Evolutionary conservation across 2,797 vertebrate genomes (phyloP).

Genomic region (Synanceia verrucosa): DNA sequence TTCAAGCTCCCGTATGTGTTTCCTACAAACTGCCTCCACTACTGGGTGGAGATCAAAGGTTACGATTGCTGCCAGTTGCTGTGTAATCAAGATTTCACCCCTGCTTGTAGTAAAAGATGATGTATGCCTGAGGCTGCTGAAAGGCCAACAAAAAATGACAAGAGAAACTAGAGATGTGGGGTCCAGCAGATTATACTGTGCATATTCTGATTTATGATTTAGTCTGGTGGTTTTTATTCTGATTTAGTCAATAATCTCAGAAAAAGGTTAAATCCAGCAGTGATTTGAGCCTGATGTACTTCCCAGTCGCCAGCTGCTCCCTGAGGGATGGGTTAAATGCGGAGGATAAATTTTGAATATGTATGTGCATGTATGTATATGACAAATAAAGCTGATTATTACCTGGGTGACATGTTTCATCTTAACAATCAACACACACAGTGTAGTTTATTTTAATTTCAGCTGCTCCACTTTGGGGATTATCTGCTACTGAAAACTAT

Average conservation of each 20-base stretch:
- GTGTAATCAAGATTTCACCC: conserved; percentile 62
- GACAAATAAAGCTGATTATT: no score
- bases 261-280: background rate
- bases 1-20: conserved; percentile 57
- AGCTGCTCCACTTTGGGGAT: background rate
- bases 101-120: conserved; percentile 21
- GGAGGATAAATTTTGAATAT: no score
- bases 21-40: conserved; percentile 71
- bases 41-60: conserved; percentile 83
- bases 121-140: background rate
- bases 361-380: no score
- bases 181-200: no score
- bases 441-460: background rate
- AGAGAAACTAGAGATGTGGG: background rate
- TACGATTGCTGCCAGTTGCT: conserved; percentile 55
- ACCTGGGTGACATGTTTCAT: no score
- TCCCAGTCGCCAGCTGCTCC: no score
- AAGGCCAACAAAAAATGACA: background rate
- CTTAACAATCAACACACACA: background rate
- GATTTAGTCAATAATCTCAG: background rate
- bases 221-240: background rate
- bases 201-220: background rate
- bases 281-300: background rate
- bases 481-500: background rate
- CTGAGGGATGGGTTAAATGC: no score